Conservation (phyloP, 2,797 vertebrate genomes). For the Clamator glandarius region DNA sequence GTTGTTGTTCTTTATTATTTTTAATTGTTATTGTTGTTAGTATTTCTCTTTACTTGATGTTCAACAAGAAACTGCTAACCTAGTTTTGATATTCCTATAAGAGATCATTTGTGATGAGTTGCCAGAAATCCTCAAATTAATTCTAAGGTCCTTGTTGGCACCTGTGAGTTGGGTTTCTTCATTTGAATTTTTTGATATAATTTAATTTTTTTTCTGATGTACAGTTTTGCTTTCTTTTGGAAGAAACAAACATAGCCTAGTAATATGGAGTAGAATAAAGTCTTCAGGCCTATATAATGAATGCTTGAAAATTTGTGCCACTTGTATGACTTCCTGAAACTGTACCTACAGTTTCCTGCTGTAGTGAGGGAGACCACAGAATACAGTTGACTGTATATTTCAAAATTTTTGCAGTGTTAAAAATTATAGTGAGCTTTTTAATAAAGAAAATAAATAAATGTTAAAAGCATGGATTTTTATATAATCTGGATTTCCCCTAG, state of each 20-base stretch:
- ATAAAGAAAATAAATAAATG: neutral
- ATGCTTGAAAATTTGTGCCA: neutral
- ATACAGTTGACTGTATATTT: neutral
- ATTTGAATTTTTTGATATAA: neutral
- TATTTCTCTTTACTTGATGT: neutral
- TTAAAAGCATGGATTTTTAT: neutral
- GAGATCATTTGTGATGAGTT: neutral
- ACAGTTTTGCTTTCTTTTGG: neutral
- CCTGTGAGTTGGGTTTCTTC: neutral
- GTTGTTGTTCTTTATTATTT: neutral
- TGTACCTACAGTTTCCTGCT: neutral
- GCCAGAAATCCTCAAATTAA: neutral
- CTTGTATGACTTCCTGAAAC: neutral
- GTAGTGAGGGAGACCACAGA: neutral
- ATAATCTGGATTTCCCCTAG: neutral
- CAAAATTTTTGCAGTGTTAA: neutral
- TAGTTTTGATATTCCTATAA: neutral
- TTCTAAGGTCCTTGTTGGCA: neutral
- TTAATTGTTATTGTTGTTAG: neutral
- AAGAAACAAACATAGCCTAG: neutral
- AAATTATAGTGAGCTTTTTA: neutral
- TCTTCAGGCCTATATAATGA: neutral
- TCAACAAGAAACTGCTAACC: neutral
- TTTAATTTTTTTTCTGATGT: neutral
- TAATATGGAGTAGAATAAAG: neutral